Evolutionary conservation across 1,140 invertebrate species (phyloP), one percentile per base, ranked within the genome.

Genomic region (Phymastichus coffea): DNA sequence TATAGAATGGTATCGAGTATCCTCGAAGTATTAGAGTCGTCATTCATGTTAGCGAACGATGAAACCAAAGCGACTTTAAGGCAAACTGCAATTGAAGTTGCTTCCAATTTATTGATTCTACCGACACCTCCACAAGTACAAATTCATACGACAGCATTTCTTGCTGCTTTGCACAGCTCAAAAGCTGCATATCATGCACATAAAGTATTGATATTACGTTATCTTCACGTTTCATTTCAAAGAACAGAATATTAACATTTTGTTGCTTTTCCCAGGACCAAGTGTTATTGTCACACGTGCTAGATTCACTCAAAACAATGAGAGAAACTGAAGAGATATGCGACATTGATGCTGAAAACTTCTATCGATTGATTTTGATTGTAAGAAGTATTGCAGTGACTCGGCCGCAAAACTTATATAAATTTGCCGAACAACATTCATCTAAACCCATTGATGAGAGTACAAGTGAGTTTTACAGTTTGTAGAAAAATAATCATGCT

Each of bases 311-410:
- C 22, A 83, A 81, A 20, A 76, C 81, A 51, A 85, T 93, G 70
- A 84, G 86, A 22, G 81, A 85, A 30, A 67, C 71, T 1, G 68
- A 71, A 70, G 78, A 81, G 72, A 62, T 82, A 22, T 78, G 83
- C 55, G 83, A 89, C 63, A 86, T 96, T 52, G 95, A 97, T 77
- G 92, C 94, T 4, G 95, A 97, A 78, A 90, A 89, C 19, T 97
- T 92, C 76, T 95, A 95, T 77, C 84, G 92, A 12, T 81, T 97
- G 8, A 85, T 96, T 46, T 78, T 95, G 25, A 88, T 93, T 17
- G 90, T 93, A 0, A 83, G 93, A 40, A 87, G 89, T 43, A 91
- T 98, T 58, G 93, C 94, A 2, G 87, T 95, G 38, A 80, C 88
- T 0, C 82, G 94, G 10, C 92, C 95, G 0, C 82, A 88, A 38